Base-by-base conservation (phyloP, 2,888 invertebrate species). In the Tetrapedia diversipes region DNA sequence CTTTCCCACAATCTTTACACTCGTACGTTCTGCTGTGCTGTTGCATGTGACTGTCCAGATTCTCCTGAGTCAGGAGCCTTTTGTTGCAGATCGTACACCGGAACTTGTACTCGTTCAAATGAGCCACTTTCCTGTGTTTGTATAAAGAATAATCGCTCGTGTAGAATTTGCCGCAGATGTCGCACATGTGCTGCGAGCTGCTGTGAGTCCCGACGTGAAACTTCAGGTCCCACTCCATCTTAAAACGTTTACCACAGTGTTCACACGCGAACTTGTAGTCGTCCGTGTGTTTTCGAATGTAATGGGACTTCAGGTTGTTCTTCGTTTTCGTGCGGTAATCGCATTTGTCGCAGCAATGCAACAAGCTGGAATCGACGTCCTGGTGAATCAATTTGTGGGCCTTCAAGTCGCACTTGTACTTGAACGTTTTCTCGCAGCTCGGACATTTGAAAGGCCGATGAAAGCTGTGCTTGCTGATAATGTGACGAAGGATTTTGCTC, bases 91-190 rank as follows among this genome's bases (percentile, higher is more conserved):
- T 64, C 4, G 57, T 45, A 47, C 90, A 91, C 4, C 79, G 85
- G 43, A 84, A 90, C 14, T 86, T 86, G 72, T 89, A 90, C 0
- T 84, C 83, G 66, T 90, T 90, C 3, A 89, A 19, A n/a, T 90
- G 90, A 0, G 83, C 82, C 0, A 89, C 88, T 14, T 87, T 87
- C 1, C 87, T 72, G 54, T 90, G 89, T 56, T 89, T 89, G 61
- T 86, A 81, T 4, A 90, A 76, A 0, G 88, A 88, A 41, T 90
- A 87, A 39, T 86, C 85, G 67, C 86, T 89, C 6, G 79, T 86
- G 57, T 90, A 90, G 69, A 90, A 90, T 14, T 84, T 84, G 0
- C 89, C 90, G 34, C 89, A 90, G 2, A 88, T 81, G 57, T 90
- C 88, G 75, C 90, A 90, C 88, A 90, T 89, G 45, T 86, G 86